These are phyloP conservation scores for Acestrorhynchus altus DNA, from an alignment of 2,797 vertebrate genomes.

Conservation along the genomic window DNA sequence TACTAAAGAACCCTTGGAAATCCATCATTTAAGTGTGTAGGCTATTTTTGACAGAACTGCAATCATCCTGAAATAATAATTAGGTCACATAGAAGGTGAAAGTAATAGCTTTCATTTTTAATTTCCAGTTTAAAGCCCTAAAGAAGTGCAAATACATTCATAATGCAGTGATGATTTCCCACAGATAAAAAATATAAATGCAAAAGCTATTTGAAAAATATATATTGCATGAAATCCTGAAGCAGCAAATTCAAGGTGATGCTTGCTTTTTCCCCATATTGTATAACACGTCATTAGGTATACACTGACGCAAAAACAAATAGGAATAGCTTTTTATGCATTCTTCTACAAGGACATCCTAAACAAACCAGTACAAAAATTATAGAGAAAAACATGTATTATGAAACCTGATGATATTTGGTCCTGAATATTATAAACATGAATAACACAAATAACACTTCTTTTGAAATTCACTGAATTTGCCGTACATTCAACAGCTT, in stretches of 20 bases:
- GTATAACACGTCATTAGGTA: slow-evolving; percentile 37
- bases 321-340: slow-evolving; percentile 72
- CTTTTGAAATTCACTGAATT: slow-evolving; percentile 67
- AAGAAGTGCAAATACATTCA: slow-evolving; percentile 61
- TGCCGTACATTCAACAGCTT: slow-evolving; percentile 82
- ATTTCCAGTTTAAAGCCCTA: slow-evolving; percentile 56
- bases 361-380: slow-evolving; percentile 60
- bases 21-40: too few species aligned
- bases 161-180: slow-evolving; percentile 47
- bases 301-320: slow-evolving; percentile 43
- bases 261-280: slow-evolving; percentile 36
- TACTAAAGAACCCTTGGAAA: too few species aligned
- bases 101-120: slow-evolving; percentile 51
- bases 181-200: slow-evolving; percentile 62
- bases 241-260: slow-evolving; percentile 55
- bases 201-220: slow-evolving; percentile 52
- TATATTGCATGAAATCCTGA: slow-evolving; percentile 58
- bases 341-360: slow-evolving; percentile 71
- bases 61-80: slow-evolving; percentile 36
- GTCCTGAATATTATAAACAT: slow-evolving; percentile 68
- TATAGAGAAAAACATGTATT: slow-evolving; percentile 52
- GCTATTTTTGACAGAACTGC: slow-evolving; percentile 21
- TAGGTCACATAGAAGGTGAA: slow-evolving; percentile 38
- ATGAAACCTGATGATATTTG: slow-evolving; percentile 70
- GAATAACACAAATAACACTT: slow-evolving; percentile 65